Conservation (phyloP, 2,888 invertebrate species). For the Torymus aiolomorphi region DNA sequence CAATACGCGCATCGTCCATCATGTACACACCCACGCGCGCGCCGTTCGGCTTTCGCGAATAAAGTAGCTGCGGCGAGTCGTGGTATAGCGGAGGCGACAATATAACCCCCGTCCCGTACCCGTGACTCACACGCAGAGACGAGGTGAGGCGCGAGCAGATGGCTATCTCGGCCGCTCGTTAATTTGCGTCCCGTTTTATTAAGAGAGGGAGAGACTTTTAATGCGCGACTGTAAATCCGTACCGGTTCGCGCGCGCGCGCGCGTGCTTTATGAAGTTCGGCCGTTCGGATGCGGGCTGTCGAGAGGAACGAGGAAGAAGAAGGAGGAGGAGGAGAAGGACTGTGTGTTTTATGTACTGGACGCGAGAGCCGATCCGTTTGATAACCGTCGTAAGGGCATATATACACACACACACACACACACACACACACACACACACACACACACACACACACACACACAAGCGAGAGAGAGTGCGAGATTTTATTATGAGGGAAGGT, state of each 20-base stretch:
- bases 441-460: too few species aligned
- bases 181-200: constrained; percentile 54
- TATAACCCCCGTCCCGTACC: not conserved
- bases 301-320: not conserved
- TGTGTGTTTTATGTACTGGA: constrained; percentile 18
- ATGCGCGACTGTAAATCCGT: constrained; percentile 53
- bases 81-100: not conserved
- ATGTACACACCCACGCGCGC: too few species aligned
- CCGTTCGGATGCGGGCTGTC: not conserved
- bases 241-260: constrained; percentile 45
- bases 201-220: constrained; percentile 36
- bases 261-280: constrained; percentile 24
- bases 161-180: constrained; percentile 46
- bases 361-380: too few species aligned
- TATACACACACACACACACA: too few species aligned
- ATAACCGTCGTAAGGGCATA: too few species aligned
- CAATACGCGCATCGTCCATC: too few species aligned
- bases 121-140: constrained; percentile 6
- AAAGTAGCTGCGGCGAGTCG: not conserved
- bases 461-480: too few species aligned
- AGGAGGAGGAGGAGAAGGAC: too few species aligned
- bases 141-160: constrained; percentile 32
- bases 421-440: too few species aligned
- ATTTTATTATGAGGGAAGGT: not conserved
- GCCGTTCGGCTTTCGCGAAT: not conserved